These are phyloP conservation scores for Lymantria dispar DNA, from an alignment of 2,888 invertebrate genomes.

Conservation along the genomic window DNA sequence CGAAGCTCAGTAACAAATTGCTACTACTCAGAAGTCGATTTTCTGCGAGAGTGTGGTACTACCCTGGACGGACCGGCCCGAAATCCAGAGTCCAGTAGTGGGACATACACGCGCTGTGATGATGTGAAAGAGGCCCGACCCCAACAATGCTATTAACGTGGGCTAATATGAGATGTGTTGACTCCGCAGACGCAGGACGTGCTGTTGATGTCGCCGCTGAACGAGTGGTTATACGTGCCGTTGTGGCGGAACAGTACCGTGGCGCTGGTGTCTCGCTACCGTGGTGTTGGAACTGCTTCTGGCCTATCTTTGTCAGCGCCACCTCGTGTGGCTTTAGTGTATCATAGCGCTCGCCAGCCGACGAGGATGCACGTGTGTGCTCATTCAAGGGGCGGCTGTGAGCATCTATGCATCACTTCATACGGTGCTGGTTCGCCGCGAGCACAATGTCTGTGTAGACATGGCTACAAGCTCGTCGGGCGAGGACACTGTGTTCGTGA, in stretches of 20 bases:
- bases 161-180: no score
- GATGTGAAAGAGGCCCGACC: no score
- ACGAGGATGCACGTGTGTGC: constrained; percentile 83
- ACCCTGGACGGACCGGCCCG: no score
- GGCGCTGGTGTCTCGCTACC: constrained; percentile 67
- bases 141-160: no score
- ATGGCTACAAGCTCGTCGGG: constrained; percentile 85
- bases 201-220: constrained; percentile 88
- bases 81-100: no score
- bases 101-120: no score
- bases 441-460: constrained; percentile 87
- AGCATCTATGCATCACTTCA: constrained; percentile 88
- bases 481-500: constrained; percentile 84
- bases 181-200: constrained; percentile 84
- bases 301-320: constrained; percentile 10
- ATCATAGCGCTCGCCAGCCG: constrained; percentile 91
- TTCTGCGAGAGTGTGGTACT: no score
- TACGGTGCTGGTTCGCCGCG: constrained; percentile 68
- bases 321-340: constrained; percentile 83
- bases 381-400: constrained; percentile 86
- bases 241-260: constrained; percentile 87
- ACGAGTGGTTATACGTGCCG: constrained; percentile 88
- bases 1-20: no score
- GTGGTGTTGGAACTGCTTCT: constrained; percentile 45
- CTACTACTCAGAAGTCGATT: no score